phyloP scores from a whole-genome alignment of 2,113 vertebrate genomes.

The Ochotona princeps region DNA sequence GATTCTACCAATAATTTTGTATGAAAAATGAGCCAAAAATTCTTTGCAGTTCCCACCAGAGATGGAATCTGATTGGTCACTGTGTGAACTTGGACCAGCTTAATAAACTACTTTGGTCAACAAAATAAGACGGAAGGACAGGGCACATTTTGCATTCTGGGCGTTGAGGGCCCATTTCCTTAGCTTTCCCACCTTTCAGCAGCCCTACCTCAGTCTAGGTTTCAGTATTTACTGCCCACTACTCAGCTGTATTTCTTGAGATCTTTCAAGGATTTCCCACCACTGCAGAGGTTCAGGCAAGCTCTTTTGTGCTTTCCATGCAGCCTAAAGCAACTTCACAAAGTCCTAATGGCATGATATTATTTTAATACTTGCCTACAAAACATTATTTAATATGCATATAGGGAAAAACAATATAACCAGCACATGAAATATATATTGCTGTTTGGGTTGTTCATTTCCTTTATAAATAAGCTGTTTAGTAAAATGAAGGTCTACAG shows the following conservation, averaged over 20 bases:
- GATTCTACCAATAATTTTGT: neutral
- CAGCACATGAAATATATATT: conserved; percentile 50
- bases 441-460: conserved; percentile 62
- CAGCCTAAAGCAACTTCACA: neutral
- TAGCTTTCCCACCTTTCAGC: neutral
- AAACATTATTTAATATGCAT: conserved; percentile 10
- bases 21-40: neutral
- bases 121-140: neutral
- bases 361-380: neutral
- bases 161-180: neutral
- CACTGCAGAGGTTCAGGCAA: neutral
- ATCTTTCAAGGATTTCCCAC: no score
- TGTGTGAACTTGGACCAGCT: neutral
- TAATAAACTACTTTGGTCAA: neutral
- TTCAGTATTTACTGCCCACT: neutral
- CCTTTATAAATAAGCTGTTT: conserved; percentile 63
- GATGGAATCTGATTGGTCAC: neutral
- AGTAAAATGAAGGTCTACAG: neutral
- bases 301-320: neutral
- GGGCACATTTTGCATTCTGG: no score
- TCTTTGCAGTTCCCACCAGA: neutral
- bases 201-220: neutral
- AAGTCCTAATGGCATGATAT: neutral
- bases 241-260: neutral
- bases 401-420: neutral